Percentiles rank a stretch among this genome's conserved stretches.
phyloP scores from a whole-genome alignment of 2,797 vertebrate species.

The Taenioides sp. region DNA sequence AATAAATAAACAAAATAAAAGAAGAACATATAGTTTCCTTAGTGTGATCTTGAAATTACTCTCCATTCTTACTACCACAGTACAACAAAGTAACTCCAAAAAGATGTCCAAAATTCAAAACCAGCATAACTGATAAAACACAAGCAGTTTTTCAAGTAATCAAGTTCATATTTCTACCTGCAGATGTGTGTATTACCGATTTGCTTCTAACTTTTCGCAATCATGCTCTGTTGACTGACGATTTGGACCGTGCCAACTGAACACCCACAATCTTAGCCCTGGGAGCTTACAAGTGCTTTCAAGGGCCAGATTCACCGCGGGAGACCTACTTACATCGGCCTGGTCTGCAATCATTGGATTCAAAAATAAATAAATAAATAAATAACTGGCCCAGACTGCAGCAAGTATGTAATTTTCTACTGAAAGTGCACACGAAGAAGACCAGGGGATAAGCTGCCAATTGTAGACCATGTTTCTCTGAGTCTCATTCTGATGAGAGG shows the following conservation, averaged over 20 bases:
- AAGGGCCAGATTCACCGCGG: slow-evolving; percentile 15
- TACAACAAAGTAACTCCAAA: neutral
- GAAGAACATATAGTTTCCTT: too few relatives aligned
- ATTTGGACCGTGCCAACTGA: slow-evolving; percentile 16
- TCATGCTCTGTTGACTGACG: neutral
- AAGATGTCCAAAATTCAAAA: too few relatives aligned
- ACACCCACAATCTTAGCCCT: slow-evolving; percentile 38
- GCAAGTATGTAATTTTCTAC: slow-evolving; percentile 3
- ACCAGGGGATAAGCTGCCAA: neutral
- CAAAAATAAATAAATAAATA: slow-evolving; percentile 1
- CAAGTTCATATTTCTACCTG: neutral
- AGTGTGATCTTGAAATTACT: neutral
- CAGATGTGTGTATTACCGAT: neutral
- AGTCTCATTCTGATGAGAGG: neutral
- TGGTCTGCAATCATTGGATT: slow-evolving; percentile 21
- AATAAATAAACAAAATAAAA: too few relatives aligned
- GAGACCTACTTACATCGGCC: slow-evolving; percentile 19
- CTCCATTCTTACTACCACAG: neutral
- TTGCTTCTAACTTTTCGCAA: too few relatives aligned
- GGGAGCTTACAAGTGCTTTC: slow-evolving; percentile 40
- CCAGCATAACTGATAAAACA: neutral
- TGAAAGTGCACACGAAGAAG: neutral
- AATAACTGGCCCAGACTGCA: neutral
- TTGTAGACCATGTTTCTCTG: neutral
- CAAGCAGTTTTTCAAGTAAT: too few relatives aligned